Conservation (phyloP, 2,113 vertebrate species). For the Forbesichthys agassizii region DNA sequence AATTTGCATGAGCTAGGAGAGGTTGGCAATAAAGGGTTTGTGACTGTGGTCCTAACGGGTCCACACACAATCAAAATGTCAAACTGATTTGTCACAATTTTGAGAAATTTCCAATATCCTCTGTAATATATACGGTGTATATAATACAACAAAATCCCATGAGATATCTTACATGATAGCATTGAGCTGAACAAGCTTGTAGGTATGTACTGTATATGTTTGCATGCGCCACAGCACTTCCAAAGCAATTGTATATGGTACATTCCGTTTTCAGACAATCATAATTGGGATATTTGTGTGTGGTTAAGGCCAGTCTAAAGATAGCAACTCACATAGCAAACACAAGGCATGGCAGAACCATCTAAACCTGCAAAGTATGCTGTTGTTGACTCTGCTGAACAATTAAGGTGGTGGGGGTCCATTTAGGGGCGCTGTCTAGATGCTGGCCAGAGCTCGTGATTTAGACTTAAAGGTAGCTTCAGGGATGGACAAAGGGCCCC, state of each 20-base stretch:
- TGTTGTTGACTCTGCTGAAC: slow-evolving; percentile 55
- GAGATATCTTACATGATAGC: background rate
- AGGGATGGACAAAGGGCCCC: slow-evolving; percentile 63
- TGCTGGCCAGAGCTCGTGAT: slow-evolving; percentile 62
- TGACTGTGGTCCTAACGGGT: slow-evolving; percentile 43
- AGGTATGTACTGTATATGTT: slow-evolving; percentile 2
- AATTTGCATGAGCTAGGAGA: slow-evolving; percentile 50
- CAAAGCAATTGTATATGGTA: slow-evolving; percentile 28
- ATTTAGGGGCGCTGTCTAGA: slow-evolving; percentile 53
- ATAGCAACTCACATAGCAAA: slow-evolving; percentile 67
- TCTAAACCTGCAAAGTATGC: slow-evolving; percentile 53
- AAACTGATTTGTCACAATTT: slow-evolving; percentile 37
- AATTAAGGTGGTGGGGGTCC: slow-evolving; percentile 48
- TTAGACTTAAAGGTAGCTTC: slow-evolving; percentile 65
- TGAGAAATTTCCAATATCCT: slow-evolving; percentile 46
- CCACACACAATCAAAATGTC: slow-evolving; percentile 45
- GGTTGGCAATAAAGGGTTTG: slow-evolving; percentile 62
- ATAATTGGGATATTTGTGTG: slow-evolving; percentile 38
- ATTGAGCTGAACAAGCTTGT: slow-evolving; percentile 26
- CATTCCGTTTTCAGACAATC: slow-evolving; percentile 36
- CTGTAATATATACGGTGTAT: too few relatives aligned
- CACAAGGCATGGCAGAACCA: slow-evolving; percentile 46
- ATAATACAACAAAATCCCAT: background rate
- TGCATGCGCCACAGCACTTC: slow-evolving; percentile 25
- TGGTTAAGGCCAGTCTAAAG: slow-evolving; percentile 49